These are phyloP conservation scores for Mycalesis mineus DNA, from an alignment of 2,888 invertebrate species.

Conservation along the genomic window DNA sequence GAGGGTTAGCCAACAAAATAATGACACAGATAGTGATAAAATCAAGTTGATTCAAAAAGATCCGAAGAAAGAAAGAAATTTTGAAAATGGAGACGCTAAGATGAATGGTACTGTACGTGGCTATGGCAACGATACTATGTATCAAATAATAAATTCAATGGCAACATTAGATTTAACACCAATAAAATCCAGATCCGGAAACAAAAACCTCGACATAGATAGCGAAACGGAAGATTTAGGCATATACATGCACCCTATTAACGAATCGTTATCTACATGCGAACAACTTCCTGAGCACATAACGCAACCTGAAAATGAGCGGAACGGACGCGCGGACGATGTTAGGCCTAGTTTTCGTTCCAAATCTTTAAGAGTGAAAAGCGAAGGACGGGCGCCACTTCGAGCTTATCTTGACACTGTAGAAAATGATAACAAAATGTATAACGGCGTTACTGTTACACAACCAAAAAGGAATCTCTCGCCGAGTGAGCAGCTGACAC, in stretches of 20 bases:
- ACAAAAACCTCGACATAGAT: slow-evolving; percentile 55
- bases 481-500: slow-evolving; percentile 70
- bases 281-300: slow-evolving; percentile 67
- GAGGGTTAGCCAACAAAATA: slow-evolving; percentile 71
- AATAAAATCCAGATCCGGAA: slow-evolving; percentile 59
- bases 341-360: slow-evolving; percentile 72
- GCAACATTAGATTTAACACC: slow-evolving; percentile 66
- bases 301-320: slow-evolving; percentile 57
- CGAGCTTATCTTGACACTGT: slow-evolving; percentile 60
- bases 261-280: slow-evolving; percentile 67
- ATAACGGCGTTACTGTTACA: slow-evolving; percentile 70
- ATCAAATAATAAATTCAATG: slow-evolving; percentile 70
- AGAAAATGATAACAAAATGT: slow-evolving; percentile 48
- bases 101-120: slow-evolving; percentile 34
- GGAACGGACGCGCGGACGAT: slow-evolving; percentile 65
- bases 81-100: slow-evolving; percentile 33
- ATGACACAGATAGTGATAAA: slow-evolving; percentile 72
- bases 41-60: slow-evolving; percentile 63
- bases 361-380: slow-evolving; percentile 74
- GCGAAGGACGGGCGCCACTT: slow-evolving; percentile 69
- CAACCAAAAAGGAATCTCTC: slow-evolving; percentile 75
- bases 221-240: slow-evolving; percentile 70
- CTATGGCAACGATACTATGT: slow-evolving; percentile 54
- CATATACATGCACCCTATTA: slow-evolving; percentile 68
- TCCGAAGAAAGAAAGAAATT: slow-evolving; percentile 49